Evolutionary conservation across 1,140 invertebrate genomes (phyloP), one percentile per base, ranked within the genome.

Genomic region (Chrysoperla carnea): DNA sequence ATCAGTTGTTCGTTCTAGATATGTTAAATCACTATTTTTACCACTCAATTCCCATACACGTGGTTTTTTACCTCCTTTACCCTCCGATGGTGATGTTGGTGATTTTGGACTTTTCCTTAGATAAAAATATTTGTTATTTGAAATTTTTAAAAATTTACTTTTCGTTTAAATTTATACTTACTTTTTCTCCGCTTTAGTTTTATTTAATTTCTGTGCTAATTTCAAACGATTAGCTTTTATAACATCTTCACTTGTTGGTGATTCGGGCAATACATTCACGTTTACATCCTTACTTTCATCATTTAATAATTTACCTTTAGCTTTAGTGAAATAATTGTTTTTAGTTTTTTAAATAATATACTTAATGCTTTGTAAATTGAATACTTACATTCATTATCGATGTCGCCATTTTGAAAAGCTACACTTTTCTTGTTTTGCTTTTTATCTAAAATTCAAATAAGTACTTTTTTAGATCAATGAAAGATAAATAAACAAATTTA

Each of bases 11-110:
- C 84, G 79, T 60, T 98, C 90, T 8, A 98, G 64, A 17, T 66
- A 62, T 3, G 72, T 72, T n/a, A 82, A 62, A 60, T 96, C 91
- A 44, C 81, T 83, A 5, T 65, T 64, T 27, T 70, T 78, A 38
- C 90, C 91, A 41, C 78, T 75, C 17, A 87, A 59, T 47, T 90
- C 89, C 93, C 93, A 97, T 9, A 86, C 75, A 35, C 89, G 72
- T 0, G 81, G 84, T 56, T 87, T 83, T 57, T 97, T 98, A 1
- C 81, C 82, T 48, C 83, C 75, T 58, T 82, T 84, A 36, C 82
- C 75, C 12, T 65, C 56, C 45, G 71, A 72, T 12, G 73, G 73
- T 43, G 46, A 49, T 33, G 63, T 63, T 1, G 68, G 65, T 59
- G 74, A 81, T 60, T 84, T 83, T 14, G 64, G 60, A 8, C 71